Conservation (phyloP, 2,888 invertebrate genomes). For the Rhagonycha lutea region DNA sequence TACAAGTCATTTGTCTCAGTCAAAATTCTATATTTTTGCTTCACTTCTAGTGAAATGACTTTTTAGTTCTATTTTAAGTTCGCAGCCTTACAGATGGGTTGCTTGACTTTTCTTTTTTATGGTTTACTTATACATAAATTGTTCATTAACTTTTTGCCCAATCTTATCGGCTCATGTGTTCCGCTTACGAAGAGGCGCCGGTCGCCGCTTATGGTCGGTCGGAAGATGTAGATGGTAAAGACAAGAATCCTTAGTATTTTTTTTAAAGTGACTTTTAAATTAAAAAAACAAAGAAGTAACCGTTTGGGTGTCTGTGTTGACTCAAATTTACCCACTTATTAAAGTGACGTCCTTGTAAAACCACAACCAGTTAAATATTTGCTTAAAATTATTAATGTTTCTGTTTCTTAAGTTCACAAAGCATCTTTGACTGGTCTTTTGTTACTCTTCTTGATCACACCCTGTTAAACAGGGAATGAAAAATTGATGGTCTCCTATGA, state of each 20-base stretch:
- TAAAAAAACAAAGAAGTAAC: background rate
- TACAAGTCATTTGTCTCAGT: background rate
- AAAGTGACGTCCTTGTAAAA: background rate
- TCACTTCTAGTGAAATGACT: background rate
- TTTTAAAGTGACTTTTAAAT: background rate
- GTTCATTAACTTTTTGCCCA: background rate
- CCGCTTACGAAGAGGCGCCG: background rate
- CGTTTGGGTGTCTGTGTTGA: background rate
- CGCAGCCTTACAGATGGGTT: background rate
- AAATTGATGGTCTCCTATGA: constrained; percentile 29
- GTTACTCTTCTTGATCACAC: constrained; percentile 34
- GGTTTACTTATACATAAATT: background rate
- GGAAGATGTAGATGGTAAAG: background rate
- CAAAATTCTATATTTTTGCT: background rate
- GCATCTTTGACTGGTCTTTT: constrained; percentile 19
- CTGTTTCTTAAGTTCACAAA: background rate
- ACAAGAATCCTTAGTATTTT: background rate
- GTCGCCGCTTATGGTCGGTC: background rate
- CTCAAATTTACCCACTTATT: background rate
- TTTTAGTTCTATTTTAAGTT: background rate
- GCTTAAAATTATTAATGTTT: background rate
- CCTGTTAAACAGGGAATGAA: constrained; percentile 33
- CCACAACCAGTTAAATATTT: background rate
- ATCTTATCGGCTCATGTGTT: background rate
- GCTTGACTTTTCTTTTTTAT: background rate